These are phyloP conservation scores for Pterocles gutturalis DNA, from an alignment of 2,113 vertebrate genomes.

Conservation along the genomic window DNA sequence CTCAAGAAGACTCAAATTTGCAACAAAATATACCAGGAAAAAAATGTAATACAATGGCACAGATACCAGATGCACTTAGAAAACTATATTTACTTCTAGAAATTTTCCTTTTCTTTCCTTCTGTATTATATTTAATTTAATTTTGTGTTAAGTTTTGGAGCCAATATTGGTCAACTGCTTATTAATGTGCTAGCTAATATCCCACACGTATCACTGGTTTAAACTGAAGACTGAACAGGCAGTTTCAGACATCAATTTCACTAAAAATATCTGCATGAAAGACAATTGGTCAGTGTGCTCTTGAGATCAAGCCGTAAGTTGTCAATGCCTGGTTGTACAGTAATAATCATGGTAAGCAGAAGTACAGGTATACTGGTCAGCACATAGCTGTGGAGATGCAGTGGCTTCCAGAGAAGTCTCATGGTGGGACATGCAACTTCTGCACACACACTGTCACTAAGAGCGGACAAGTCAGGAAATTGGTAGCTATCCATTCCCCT, in stretches of 20 bases:
- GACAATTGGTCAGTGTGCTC: background rate
- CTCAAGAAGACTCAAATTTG: background rate
- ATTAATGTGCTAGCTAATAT: background rate
- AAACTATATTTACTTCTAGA: background rate
- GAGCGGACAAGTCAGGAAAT: background rate
- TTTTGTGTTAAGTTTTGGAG: background rate
- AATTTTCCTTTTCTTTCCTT: background rate
- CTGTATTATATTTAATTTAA: background rate
- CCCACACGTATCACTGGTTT: background rate
- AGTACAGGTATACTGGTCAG: background rate
- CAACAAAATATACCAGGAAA: background rate
- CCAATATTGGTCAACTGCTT: background rate
- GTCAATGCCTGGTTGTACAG: background rate
- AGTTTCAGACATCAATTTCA: background rate
- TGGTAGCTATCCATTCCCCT: background rate
- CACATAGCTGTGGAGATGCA: background rate
- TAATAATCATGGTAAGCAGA: background rate
- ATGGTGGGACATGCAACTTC: background rate
- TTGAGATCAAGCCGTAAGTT: background rate
- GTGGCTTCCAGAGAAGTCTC: background rate
- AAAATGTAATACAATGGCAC: background rate
- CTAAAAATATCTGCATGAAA: background rate
- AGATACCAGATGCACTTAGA: background rate
- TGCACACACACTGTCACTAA: background rate
- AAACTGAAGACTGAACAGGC: background rate